These are phyloP conservation scores for Epirrhoe alternata DNA, from an alignment of 2,888 invertebrate genomes.

Conservation along the genomic window DNA sequence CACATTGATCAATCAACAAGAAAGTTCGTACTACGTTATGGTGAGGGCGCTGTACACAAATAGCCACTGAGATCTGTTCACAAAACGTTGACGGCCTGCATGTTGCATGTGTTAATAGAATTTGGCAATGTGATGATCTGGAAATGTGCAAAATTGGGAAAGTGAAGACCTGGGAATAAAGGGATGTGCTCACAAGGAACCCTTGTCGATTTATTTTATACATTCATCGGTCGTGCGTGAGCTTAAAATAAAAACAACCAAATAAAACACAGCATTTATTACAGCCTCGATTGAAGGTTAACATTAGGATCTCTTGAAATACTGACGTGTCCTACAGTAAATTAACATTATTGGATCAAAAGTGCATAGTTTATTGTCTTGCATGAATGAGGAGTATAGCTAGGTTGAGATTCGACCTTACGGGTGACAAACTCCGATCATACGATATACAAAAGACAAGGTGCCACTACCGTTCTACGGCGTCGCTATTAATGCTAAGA, in stretches of 20 bases:
- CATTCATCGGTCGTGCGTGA: neutral
- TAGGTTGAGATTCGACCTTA: slow-evolving; percentile 32
- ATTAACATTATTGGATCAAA: slow-evolving; percentile 21
- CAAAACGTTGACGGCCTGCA: no score
- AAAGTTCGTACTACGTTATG: neutral
- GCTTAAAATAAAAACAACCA: slow-evolving; percentile 42
- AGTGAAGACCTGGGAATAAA: no score
- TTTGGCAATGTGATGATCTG: no score
- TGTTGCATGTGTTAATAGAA: no score
- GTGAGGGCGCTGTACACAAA: slow-evolving; percentile 9
- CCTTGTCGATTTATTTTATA: neutral
- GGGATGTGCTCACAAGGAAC: no score
- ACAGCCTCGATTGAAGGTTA: slow-evolving; percentile 67
- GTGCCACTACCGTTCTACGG: slow-evolving; percentile 20
- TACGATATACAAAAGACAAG: slow-evolving; percentile 13
- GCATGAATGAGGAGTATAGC: slow-evolving; percentile 18
- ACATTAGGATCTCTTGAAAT: slow-evolving; percentile 69
- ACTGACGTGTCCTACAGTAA: slow-evolving; percentile 55
- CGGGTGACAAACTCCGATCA: slow-evolving; percentile 28
- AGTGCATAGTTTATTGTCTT: slow-evolving; percentile 31
- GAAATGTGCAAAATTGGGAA: no score
- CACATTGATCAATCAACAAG: neutral
- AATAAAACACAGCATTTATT: slow-evolving; percentile 65
- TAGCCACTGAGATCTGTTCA: no score
- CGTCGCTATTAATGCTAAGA: slow-evolving; percentile 20